These are phyloP conservation scores for Muschampia plurimacula DNA, from an alignment of 2,888 invertebrate species.

Conservation along the genomic window DNA sequence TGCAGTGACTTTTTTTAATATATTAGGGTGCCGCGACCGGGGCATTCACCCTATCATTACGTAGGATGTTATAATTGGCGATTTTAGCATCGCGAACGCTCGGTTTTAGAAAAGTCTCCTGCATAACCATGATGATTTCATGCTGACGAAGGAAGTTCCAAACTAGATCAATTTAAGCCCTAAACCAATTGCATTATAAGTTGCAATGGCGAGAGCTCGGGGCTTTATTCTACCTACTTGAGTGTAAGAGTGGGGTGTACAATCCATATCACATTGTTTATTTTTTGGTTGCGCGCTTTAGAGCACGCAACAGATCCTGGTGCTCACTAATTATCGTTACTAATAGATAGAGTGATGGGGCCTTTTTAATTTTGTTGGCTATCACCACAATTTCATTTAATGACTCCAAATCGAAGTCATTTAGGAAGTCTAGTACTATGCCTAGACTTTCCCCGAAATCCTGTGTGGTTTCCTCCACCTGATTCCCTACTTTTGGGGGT, in stretches of 20 bases:
- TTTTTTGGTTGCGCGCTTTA: background rate
- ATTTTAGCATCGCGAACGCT: background rate
- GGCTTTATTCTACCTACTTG: background rate
- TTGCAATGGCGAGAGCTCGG: background rate
- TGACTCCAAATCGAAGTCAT: too few relatives aligned
- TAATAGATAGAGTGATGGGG: too few relatives aligned
- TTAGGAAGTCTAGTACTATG: too few relatives aligned
- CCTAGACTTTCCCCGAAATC: too few relatives aligned
- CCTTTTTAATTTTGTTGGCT: too few relatives aligned
- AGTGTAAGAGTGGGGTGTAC: background rate
- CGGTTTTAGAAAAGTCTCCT: background rate
- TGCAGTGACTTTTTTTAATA: conserved; percentile 31
- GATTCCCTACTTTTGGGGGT: too few relatives aligned
- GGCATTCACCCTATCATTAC: background rate
- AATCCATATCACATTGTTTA: background rate
- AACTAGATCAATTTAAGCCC: background rate
- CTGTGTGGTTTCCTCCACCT: too few relatives aligned
- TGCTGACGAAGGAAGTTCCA: background rate
- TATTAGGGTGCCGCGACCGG: conserved; percentile 25
- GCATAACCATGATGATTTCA: background rate
- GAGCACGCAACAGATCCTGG: background rate
- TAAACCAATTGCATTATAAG: background rate
- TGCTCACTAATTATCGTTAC: too few relatives aligned
- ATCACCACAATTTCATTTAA: too few relatives aligned
- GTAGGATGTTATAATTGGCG: background rate